phyloP scores from a whole-genome alignment of 2,888 invertebrate genomes.

The Hetaerina titia region DNA sequence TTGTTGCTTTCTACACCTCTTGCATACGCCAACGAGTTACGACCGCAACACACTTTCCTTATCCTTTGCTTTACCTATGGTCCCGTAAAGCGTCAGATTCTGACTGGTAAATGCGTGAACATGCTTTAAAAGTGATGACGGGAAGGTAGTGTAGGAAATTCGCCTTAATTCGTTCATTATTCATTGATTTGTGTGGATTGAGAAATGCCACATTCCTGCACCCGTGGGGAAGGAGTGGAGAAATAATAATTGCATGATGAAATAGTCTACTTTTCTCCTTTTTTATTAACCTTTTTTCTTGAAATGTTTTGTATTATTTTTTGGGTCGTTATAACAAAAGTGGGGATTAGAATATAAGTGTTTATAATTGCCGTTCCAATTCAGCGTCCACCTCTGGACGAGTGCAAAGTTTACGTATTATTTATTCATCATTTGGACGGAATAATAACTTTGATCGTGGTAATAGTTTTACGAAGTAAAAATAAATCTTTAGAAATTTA shows the following conservation, averaged over 20 bases:
- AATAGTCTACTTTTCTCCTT: too few species aligned
- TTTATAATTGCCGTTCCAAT: neutral
- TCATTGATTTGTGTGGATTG: neutral
- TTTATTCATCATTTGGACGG: neutral
- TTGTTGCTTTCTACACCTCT: neutral
- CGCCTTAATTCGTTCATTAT: neutral
- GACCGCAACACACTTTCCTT: neutral
- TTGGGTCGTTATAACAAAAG: too few species aligned
- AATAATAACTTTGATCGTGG: neutral
- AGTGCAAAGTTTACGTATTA: neutral
- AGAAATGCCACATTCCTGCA: neutral
- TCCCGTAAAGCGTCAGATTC: neutral
- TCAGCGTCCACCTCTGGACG: neutral
- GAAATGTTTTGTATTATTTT: too few species aligned
- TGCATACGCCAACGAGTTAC: neutral
- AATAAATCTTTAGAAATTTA: too few species aligned
- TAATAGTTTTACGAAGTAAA: too few species aligned
- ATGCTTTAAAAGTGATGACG: neutral
- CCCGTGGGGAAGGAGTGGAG: too few species aligned
- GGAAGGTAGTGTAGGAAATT: neutral
- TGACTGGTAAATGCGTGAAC: neutral
- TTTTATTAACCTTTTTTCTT: too few species aligned
- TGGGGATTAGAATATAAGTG: neutral
- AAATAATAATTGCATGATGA: too few species aligned
- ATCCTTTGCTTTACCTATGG: neutral